These are phyloP conservation scores for Porites divaricata DNA, from an alignment of 92 coral and sea anemone genomes.

Conservation along the genomic window DNA sequence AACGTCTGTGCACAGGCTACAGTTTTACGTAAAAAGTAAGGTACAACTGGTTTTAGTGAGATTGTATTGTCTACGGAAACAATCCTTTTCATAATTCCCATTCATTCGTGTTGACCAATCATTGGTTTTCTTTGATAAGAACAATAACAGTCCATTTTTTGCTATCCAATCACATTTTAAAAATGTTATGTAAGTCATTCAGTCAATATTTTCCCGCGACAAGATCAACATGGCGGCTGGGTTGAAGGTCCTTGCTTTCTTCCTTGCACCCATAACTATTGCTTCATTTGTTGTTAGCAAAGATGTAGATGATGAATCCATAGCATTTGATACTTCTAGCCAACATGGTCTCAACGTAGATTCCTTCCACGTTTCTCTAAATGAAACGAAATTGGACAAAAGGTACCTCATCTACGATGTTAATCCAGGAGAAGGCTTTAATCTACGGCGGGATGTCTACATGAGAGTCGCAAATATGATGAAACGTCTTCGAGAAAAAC, in stretches of 20 bases:
- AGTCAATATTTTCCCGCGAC: conserved; percentile 13
- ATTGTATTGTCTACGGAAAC: no score
- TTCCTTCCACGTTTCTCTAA: conserved; percentile 24
- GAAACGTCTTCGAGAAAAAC: conserved; percentile 77
- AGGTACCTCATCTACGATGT: conserved; percentile 95
- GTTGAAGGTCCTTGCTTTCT: not conserved
- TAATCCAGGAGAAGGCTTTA: conserved; percentile 97
- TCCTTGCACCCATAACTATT: not conserved
- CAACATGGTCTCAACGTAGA: conserved; percentile 76
- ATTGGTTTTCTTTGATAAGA: conserved; percentile 14
- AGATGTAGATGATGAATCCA: conserved; percentile 61
- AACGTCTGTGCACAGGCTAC: no score
- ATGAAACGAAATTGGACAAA: conserved; percentile 55
- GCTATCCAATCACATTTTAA: conserved; percentile 27
- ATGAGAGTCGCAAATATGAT: conserved; percentile 91
- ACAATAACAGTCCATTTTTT: not conserved
- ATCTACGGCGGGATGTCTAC: conserved; percentile 94
- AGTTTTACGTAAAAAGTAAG: no score
- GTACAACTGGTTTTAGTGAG: no score
- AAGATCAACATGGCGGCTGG: conserved; percentile 15
- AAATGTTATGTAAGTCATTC: not conserved
- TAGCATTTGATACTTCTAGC: conserved; percentile 74
- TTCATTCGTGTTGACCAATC: conserved; percentile 11
- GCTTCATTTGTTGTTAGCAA: conserved; percentile 13
- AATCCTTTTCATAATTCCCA: not conserved